Percentiles rank a stretch among this genome's conserved stretches.
These are phyloP conservation scores for Drosophila suboccidentalis DNA, from an alignment of 2,888 invertebrate species.

Conservation along the genomic window DNA sequence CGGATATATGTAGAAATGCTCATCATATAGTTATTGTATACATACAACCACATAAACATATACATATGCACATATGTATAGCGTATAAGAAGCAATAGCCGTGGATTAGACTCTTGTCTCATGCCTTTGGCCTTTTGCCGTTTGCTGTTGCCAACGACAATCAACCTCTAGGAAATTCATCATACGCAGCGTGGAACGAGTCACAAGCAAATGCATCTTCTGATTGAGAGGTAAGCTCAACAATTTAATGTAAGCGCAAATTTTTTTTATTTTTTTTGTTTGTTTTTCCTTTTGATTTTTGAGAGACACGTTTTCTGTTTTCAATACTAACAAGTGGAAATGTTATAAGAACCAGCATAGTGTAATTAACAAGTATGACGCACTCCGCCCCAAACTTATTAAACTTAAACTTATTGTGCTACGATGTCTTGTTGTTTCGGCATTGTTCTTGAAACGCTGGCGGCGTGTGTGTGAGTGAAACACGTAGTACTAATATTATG, in stretches of 20 bases:
- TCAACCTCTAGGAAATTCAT: conserved; percentile 62
- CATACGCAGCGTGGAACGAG: conserved; percentile 75
- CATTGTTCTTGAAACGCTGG: conserved; percentile 38
- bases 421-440: conserved; percentile 48
- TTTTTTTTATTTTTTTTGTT: background rate
- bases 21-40: conserved; percentile 37
- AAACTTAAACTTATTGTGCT: conserved; percentile 42
- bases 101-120: conserved; percentile 56
- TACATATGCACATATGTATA: background rate
- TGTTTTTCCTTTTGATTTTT: conserved; percentile 31
- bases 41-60: conserved; percentile 1
- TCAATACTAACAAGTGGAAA: conserved; percentile 39
- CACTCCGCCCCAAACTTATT: conserved; percentile 25
- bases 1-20: conserved; percentile 56
- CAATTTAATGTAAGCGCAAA: conserved; percentile 6
- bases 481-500: conserved; percentile 10
- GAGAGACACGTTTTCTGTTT: conserved; percentile 29
- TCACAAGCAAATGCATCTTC: conserved; percentile 68
- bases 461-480: conserved; percentile 35
- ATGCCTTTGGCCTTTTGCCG: conserved; percentile 19
- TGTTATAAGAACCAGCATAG: conserved; percentile 5
- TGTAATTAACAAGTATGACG: conserved; percentile 15
- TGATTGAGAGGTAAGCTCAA: conserved; percentile 59
- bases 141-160: conserved; percentile 56
- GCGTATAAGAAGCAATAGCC: conserved; percentile 54